Conservation (phyloP, 2,797 vertebrate genomes). For the Nannoperca australis region DNA sequence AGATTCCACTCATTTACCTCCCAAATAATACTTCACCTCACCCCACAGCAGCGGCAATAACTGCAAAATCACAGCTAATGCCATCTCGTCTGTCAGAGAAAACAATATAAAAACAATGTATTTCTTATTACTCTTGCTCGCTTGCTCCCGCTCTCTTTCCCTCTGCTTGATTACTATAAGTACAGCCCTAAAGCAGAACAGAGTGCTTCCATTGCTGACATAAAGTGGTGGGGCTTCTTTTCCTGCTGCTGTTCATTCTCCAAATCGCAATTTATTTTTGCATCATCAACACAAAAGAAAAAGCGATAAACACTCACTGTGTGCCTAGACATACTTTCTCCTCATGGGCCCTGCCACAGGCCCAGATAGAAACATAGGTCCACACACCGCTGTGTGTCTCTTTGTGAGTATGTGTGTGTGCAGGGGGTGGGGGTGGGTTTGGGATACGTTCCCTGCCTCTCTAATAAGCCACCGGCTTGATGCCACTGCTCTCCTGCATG, state of each 20-base stretch:
- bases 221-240: constrained; percentile 50
- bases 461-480: constrained; percentile 86
- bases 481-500: constrained; percentile 85
- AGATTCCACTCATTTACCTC: constrained; percentile 78
- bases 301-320: constrained; percentile 70
- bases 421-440: constrained; percentile 53
- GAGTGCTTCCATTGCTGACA: constrained; percentile 48
- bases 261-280: constrained; percentile 79
- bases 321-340: constrained; percentile 65
- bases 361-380: constrained; percentile 68
- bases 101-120: constrained; percentile 81
- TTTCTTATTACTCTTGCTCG: constrained; percentile 71
- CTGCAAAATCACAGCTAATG: constrained; percentile 67
- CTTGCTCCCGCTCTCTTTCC: constrained; percentile 41
- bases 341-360: constrained; percentile 66
- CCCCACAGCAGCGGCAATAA: constrained; percentile 59
- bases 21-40: constrained; percentile 74
- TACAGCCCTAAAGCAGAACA: constrained; percentile 71
- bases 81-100: constrained; percentile 65
- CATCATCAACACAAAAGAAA: constrained; percentile 78
- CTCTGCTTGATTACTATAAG: constrained; percentile 70
- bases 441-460: constrained; percentile 81
- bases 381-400: constrained; percentile 50
- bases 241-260: constrained; percentile 64
- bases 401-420: constrained; percentile 45